A percentile compares a stretch with the other conserved stretches of the same genome.
Conservation (phyloP, 1,140 invertebrate species). For the Zeugodacus cucurbitae region DNA sequence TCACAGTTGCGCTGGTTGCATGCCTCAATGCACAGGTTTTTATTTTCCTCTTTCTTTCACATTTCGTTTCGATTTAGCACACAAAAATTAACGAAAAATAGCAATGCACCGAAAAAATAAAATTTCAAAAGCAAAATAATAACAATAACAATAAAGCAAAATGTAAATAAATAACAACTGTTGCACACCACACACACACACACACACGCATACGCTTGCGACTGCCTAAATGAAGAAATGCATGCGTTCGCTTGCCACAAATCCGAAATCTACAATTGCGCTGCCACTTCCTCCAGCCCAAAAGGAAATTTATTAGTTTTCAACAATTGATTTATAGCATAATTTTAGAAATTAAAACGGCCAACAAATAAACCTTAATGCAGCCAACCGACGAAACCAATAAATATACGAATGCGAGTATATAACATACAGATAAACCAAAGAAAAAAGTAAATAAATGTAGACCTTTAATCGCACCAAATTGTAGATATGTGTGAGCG, state of each 20-base stretch:
- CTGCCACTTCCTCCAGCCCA: not conserved
- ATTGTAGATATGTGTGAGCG: not conserved
- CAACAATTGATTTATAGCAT: conserved; percentile 37
- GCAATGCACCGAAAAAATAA: not conserved
- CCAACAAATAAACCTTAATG: conserved; percentile 30
- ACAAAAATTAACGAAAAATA: not conserved
- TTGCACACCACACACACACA: not conserved
- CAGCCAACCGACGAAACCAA: not conserved
- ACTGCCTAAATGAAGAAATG: not conserved
- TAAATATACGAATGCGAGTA: not conserved
- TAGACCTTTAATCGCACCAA: not conserved
- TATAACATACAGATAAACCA: not conserved
- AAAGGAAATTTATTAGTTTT: conserved; percentile 34
- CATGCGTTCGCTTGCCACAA: not conserved
- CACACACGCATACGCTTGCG: too few relatives aligned
- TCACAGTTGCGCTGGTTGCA: not conserved
- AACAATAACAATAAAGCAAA: not conserved
- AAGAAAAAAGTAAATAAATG: not conserved
- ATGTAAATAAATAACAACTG: not conserved
- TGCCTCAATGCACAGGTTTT: not conserved
- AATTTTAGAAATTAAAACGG: conserved; percentile 28
- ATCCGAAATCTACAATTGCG: not conserved
- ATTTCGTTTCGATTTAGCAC: not conserved
- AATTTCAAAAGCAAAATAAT: not conserved
- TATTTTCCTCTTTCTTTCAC: too few relatives aligned